Evolutionary conservation across 1,140 invertebrate genomes (phyloP), one percentile per base, ranked within the genome.

Genomic region (Maconellicoccus hirsutus): DNA sequence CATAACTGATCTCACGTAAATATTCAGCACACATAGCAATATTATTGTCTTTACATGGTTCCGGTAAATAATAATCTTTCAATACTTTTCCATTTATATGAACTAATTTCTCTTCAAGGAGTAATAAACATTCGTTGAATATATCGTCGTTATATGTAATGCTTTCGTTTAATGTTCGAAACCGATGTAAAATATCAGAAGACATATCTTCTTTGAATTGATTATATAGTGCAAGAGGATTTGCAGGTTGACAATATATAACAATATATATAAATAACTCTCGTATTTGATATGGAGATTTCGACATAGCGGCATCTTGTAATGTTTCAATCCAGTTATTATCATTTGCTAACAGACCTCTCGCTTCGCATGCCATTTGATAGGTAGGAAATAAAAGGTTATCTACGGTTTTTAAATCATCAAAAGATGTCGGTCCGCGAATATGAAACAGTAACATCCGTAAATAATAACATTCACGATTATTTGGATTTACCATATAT

Each of bases 221-320:
- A 71, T 77, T 70, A 76, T 77, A 79, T 38, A 80, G 66, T 71
- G 74, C 29, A 71, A 42, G 70, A 69, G 77, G 74, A 72, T 78
- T 73, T 21, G 75, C 75, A 71, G 76, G 75, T 72, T 72, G 75
- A 73, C 77, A 77, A 70, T 38, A 52, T 61, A 42, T 26, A 25
- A 71, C 27, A 73, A 80, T 78, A 66, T 80, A 79, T 33, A 77
- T 77, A 76, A 82, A 81, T 75, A 80, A 77, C 73, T 75, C 75
- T 52, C 78, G 77, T 71, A 83, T 78, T 77, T 81, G 76, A 21
- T 76, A 71, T 75, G 78, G 77, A 75, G 52, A 69, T 72, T 75
- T 70, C 71, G 76, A 70, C 72, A 72, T 75, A 10, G 73, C 71
- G 69, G 70, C 70, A 59, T 71, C 72, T 71, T 27, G 22, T 22